phyloP scores from a whole-genome alignment of 2,888 invertebrate genomes.

The Gibbula magus region DNA sequence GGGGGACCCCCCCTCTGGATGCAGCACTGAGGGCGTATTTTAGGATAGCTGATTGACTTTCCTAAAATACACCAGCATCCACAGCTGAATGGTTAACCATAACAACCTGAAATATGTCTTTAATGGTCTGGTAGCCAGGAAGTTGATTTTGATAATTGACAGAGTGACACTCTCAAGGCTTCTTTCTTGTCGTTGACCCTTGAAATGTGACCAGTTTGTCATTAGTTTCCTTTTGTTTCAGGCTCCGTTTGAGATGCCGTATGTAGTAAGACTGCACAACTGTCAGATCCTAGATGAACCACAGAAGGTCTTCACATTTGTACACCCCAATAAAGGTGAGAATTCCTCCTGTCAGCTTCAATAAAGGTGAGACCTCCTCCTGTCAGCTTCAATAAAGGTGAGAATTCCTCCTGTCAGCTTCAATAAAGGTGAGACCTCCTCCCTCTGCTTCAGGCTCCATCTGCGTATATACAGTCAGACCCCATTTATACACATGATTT shows the following conservation, averaged over 20 bases:
- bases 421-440: constrained; percentile 74
- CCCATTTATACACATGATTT: no score
- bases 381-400: constrained; percentile 75
- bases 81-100: no score
- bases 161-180: neutral
- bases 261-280: constrained; percentile 94
- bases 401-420: neutral
- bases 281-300: constrained; percentile 86
- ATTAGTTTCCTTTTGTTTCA: constrained; percentile 59
- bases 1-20: no score
- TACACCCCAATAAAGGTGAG: constrained; percentile 88
- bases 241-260: constrained; percentile 86
- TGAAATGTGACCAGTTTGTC: no score
- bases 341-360: neutral
- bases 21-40: no score
- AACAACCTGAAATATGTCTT: no score
- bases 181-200: neutral
- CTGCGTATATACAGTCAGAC: neutral
- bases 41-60: no score
- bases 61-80: no score
- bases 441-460: neutral
- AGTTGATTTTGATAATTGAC: no score
- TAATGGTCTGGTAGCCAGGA: no score
- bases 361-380: constrained; percentile 74
- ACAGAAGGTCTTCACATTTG: constrained; percentile 88